phyloP scores from a whole-genome alignment of 2,888 invertebrate species.

The Steinernema carpocapsae region DNA sequence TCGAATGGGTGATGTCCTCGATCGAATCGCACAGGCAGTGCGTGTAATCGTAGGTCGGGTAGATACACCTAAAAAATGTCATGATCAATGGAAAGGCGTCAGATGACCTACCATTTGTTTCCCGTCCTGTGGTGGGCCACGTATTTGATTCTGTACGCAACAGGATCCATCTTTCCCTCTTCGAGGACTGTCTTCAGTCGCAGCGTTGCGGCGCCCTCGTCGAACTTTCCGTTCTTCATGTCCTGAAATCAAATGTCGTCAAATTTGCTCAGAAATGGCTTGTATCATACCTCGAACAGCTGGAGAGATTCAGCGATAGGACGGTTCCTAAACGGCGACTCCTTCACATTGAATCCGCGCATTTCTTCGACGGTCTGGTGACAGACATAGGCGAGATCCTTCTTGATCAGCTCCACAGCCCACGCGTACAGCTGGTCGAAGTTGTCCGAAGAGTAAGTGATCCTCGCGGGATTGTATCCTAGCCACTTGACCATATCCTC shows the following conservation, averaged over 20 bases:
- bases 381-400: conserved; percentile 91
- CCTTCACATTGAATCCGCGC: conserved; percentile 91
- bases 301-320: conserved; percentile 85
- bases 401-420: conserved; percentile 85
- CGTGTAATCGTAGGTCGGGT: conserved; percentile 98
- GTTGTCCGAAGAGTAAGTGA: conserved; percentile 97
- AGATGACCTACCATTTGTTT: conserved; percentile 79
- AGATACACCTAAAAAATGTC: conserved; percentile 78
- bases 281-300: conserved; percentile 80
- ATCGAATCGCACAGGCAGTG: conserved; percentile 98
- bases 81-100: neutral
- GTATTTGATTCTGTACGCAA: conserved; percentile 95
- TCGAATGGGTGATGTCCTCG: conserved; percentile 95
- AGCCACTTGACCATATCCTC: conserved; percentile 97
- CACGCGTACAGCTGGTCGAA: conserved; percentile 92
- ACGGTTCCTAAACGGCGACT: conserved; percentile 92
- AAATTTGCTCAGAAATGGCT: neutral
- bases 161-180: conserved; percentile 98
- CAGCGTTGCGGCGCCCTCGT: conserved; percentile 92
- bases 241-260: conserved; percentile 75
- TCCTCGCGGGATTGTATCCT: conserved; percentile 86
- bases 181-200: conserved; percentile 94
- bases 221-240: conserved; percentile 95
- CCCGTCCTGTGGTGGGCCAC: conserved; percentile 90
- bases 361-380: conserved; percentile 89